phyloP scores from a whole-genome alignment of 2,797 vertebrate species.

The Sphenopsis melanotis region DNA sequence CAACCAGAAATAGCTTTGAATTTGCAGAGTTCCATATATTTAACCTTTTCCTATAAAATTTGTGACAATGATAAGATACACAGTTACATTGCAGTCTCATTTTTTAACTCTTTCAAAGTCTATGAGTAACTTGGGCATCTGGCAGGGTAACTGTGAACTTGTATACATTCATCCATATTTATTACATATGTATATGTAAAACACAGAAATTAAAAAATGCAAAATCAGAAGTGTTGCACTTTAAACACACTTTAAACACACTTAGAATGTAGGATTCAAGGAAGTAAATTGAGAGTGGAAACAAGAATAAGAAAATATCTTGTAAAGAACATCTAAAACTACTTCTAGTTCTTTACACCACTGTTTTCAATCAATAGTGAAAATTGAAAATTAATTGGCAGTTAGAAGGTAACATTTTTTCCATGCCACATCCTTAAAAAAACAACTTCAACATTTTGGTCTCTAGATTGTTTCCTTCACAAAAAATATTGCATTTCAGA shows the following conservation, averaged over 20 bases:
- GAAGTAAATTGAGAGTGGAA: constrained; percentile 24
- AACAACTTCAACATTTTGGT: not conserved
- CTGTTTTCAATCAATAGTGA: not conserved
- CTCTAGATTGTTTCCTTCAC: not conserved
- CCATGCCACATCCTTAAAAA: not conserved
- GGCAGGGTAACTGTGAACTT: not conserved
- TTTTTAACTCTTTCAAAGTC: not conserved
- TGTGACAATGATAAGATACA: not conserved
- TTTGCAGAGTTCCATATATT: not conserved
- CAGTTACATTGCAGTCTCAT: not conserved
- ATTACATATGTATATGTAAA: not conserved
- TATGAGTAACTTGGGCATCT: not conserved
- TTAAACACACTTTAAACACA: not conserved
- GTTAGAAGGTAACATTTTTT: not conserved
- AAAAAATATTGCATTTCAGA: not conserved
- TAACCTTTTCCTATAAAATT: not conserved
- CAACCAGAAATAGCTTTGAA: not conserved
- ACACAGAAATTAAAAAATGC: not conserved
- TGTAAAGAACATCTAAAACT: not conserved
- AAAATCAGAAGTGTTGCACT: not conserved
- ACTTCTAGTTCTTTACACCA: not conserved
- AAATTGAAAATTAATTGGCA: not conserved
- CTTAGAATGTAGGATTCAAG: not conserved
- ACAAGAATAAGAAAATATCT: not conserved
- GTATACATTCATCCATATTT: no score